Conservation (phyloP, 2,888 invertebrate species). For the Pyrrhosoma nymphula region DNA sequence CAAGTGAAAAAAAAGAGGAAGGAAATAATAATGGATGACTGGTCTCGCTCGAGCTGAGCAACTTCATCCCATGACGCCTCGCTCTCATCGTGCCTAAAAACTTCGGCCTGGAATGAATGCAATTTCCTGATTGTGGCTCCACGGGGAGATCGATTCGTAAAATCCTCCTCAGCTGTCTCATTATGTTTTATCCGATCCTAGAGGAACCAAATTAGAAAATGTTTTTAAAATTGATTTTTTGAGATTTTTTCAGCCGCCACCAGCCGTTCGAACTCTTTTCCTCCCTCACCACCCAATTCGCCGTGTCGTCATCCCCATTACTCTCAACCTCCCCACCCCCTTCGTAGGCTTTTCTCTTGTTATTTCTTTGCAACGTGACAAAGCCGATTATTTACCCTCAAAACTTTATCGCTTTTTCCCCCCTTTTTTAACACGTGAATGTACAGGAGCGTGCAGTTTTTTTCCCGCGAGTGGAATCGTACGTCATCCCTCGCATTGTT, state of each 20-base stretch:
- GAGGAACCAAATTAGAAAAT: too few relatives aligned
- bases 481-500: not conserved
- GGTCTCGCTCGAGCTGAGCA: too few relatives aligned
- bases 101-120: not conserved
- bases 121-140: not conserved
- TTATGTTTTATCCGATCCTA: not conserved
- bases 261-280: not conserved
- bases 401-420: not conserved
- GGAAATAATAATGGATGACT: not conserved
- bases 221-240: too few relatives aligned
- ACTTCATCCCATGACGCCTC: not conserved
- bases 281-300: not conserved
- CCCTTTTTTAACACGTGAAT: not conserved
- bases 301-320: too few relatives aligned
- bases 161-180: not conserved
- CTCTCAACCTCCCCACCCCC: not conserved
- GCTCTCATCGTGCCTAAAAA: not conserved
- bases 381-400: conserved; percentile 17
- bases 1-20: not conserved
- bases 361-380: not conserved
- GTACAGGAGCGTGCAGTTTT: not conserved
- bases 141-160: not conserved
- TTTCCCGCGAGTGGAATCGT: not conserved
- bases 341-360: too few relatives aligned
- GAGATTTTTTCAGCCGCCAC: not conserved